Base-by-base conservation (phyloP, 2,113 vertebrate species). In the Micronisus gabar region DNA sequence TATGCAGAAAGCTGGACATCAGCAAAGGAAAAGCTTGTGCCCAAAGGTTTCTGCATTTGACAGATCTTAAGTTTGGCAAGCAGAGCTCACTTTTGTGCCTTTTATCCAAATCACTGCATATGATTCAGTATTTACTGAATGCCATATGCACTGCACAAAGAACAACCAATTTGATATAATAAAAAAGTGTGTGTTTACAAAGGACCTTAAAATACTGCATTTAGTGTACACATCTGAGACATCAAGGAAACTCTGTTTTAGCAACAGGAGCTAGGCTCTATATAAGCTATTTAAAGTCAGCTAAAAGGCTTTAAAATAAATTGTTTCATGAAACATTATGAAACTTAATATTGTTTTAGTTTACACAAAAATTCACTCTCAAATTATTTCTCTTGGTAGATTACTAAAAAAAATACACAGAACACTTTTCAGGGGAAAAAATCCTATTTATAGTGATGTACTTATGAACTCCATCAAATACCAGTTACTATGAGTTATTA, bases 301-400 rank as follows among this genome's bases (percentile, higher is more conserved):
- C 58, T 83, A 94, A 83, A 94, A 95, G 72, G 55, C 79, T 79
- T 91, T 21, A 92, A 91, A 95, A 79, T 90, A 96, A 97, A 96
- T 88, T 48, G 74, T 72, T 93, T 52, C 76, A 73, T 43, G 66
- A 90, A 95, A 81, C 36, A 52, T 55, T 58, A 59, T 7, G 23
- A 92, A 94, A 97, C 10, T 29, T 55, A 90, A 50, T 71, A 92
- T 21, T 81, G 40, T 17, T 86, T 76, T 34, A 3, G 9, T 76
- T 88, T 90, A 91, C 71, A 80, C 3, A 70, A 85, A 96, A 86
- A 76, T 16, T 73, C 59, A 83, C 23, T 89, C 62, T 90, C 26
- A 63, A 88, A 90, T 94, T 62, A 83, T 74, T 87, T 73, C 55
- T 71, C 26, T 59, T 55, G 22, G 50, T 88, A 70, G 45, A 76